Conservation (phyloP, 64 coral and sea anemone species). For the Porites australiensis region DNA sequence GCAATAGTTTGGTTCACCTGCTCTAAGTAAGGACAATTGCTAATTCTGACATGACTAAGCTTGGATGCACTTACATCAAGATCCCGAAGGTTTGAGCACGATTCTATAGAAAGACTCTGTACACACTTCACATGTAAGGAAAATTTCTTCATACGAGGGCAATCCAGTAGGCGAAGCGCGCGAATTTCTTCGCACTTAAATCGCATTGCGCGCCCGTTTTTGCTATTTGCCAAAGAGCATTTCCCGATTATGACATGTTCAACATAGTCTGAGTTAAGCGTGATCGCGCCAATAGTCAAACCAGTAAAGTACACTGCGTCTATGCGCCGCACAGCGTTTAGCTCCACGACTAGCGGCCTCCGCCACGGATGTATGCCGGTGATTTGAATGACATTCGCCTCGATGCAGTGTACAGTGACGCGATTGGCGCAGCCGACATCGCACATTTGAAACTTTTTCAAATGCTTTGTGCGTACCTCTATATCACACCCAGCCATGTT, state of each 20-base stretch:
- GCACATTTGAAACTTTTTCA: slow-evolving; percentile 37
- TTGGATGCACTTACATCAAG: slow-evolving; percentile 39
- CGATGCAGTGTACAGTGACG: slow-evolving; percentile 22
- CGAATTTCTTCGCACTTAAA: slow-evolving; percentile 40
- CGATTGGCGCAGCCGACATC: slow-evolving; percentile 25
- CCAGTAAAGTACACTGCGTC: slow-evolving; percentile 8
- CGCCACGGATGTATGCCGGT: slow-evolving; percentile 17
- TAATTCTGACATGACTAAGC: slow-evolving; percentile 11
- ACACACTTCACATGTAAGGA: slow-evolving; percentile 29
- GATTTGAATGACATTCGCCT: slow-evolving; percentile 13
- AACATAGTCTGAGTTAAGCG: neutral
- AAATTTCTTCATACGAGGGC: slow-evolving; percentile 51
- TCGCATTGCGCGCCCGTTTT: slow-evolving; percentile 28
- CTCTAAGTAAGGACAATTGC: slow-evolving; percentile 43
- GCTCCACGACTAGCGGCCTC: slow-evolving; percentile 4
- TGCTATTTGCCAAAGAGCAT: slow-evolving; percentile 8
- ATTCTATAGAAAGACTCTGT: slow-evolving; percentile 36
- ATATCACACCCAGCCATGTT: neutral
- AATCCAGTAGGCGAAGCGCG: slow-evolving; percentile 34
- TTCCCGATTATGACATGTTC: slow-evolving; percentile 30
- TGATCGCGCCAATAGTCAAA: neutral
- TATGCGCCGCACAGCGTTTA: neutral
- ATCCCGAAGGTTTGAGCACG: slow-evolving; percentile 32
- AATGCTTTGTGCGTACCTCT: neutral
- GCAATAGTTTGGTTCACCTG: neutral